phyloP scores from a whole-genome alignment of 1,140 invertebrate species.

The Spodoptera frugiperda region DNA sequence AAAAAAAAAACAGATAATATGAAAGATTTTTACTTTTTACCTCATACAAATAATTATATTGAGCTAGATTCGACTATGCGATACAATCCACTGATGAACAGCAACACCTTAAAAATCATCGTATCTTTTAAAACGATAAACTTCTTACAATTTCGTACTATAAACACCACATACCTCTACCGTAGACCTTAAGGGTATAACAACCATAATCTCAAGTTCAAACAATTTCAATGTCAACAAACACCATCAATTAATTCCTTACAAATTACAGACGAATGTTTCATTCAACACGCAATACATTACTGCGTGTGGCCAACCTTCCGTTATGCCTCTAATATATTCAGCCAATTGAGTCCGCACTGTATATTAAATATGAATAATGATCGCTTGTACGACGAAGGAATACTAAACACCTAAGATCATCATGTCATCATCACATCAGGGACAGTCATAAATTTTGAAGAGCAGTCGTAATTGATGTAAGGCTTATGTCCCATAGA shows the following conservation, averaged over 20 bases:
- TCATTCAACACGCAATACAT: conserved; percentile 4
- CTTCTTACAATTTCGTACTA: no score
- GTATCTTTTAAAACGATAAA: no score
- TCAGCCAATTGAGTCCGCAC: conserved; percentile 13
- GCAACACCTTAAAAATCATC: no score
- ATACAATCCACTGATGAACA: no score
- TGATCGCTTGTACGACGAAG: neutral
- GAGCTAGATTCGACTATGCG: no score
- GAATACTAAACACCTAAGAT: conserved; percentile 32
- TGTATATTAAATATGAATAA: conserved; percentile 45
- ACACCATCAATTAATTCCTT: neutral
- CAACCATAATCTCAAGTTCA: no score
- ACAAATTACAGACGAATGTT: neutral
- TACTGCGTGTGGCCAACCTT: conserved; percentile 31
- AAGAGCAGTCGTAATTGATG: conserved; percentile 27
- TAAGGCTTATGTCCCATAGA: conserved; percentile 1
- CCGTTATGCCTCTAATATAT: conserved; percentile 36
- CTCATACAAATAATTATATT: no score
- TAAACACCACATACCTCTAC: no score
- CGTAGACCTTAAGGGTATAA: no score
- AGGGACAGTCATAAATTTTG: conserved; percentile 32
- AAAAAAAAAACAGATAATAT: no score
- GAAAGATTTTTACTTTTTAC: no score
- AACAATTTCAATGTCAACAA: no score
- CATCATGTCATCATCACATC: conserved; percentile 10